phyloP scores from a whole-genome alignment of 2,888 invertebrate species.

The Plemyria rubiginata region DNA sequence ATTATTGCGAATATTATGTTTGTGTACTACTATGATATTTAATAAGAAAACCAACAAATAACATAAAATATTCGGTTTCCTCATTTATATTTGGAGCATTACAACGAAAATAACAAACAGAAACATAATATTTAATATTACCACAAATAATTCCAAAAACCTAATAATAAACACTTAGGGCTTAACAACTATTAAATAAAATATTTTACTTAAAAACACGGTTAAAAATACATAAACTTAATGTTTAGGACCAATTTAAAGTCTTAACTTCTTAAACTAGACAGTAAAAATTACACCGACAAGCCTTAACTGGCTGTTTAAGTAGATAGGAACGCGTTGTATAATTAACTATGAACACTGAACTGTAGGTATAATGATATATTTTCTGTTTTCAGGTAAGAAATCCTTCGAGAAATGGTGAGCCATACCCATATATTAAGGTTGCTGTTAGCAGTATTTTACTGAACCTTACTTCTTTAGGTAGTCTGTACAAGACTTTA shows the following conservation, averaged over 20 bases:
- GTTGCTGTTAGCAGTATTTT: not conserved
- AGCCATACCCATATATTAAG: slow-evolving; percentile 16
- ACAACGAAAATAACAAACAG: not conserved
- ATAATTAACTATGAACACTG: slow-evolving; percentile 37
- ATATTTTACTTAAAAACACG: not conserved
- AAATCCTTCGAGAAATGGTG: slow-evolving; percentile 31
- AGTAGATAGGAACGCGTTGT: slow-evolving; percentile 13
- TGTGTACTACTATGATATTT: not conserved
- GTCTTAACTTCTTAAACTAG: slow-evolving; percentile 10
- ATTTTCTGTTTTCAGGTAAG: slow-evolving; percentile 64
- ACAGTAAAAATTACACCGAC: slow-evolving; percentile 17
- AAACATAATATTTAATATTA: not conserved
- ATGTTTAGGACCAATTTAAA: slow-evolving; percentile 8
- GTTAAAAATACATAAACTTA: slow-evolving; percentile 6
- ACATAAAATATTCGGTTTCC: no score
- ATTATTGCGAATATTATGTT: not conserved
- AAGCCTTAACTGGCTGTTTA: slow-evolving; percentile 9
- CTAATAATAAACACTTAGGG: not conserved
- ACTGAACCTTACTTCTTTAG: not conserved
- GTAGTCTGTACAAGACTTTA: not conserved
- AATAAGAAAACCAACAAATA: not conserved
- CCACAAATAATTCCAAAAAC: not conserved
- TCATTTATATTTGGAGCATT: no score
- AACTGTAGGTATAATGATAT: slow-evolving; percentile 48
- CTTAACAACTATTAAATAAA: not conserved